Evolutionary conservation across 2,888 invertebrate genomes (phyloP).

Genomic region (Xestia c-nigrum): DNA sequence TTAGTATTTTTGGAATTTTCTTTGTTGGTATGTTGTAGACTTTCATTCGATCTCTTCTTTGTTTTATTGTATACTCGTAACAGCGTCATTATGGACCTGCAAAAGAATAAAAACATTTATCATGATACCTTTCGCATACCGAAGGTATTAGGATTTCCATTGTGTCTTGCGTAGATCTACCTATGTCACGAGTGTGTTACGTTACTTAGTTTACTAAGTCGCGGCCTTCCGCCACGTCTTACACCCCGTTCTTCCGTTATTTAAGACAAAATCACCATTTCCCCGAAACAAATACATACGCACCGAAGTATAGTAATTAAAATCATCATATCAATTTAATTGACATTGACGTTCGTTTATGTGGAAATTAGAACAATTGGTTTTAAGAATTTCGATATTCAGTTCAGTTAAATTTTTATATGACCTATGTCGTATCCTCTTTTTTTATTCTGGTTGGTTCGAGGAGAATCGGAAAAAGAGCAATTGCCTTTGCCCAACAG

Average conservation of each 20-base stretch:
- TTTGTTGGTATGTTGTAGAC: conserved; percentile 73
- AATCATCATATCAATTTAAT: background rate
- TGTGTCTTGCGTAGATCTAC: background rate
- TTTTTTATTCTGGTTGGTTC: background rate
- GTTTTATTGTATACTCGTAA: conserved; percentile 59
- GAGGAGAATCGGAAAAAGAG: too few relatives aligned
- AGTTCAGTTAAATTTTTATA: background rate
- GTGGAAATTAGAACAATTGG: background rate
- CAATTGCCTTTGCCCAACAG: too few relatives aligned
- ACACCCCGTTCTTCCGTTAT: background rate
- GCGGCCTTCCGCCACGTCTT: background rate
- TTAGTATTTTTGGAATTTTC: conserved; percentile 64
- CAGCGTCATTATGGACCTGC: conserved; percentile 70
- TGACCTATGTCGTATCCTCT: background rate
- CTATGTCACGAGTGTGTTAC: too few relatives aligned
- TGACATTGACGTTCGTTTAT: background rate
- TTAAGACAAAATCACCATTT: background rate
- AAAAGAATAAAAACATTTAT: conserved; percentile 31
- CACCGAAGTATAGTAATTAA: background rate
- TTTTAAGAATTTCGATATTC: background rate
- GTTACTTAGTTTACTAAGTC: background rate
- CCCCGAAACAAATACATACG: background rate
- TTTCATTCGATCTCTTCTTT: conserved; percentile 75
- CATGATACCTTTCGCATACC: background rate
- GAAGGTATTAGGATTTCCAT: background rate